Percentiles rank a stretch among this genome's conserved stretches.
These are phyloP conservation scores for Burhinus oedicnemus DNA, from an alignment of 2,113 vertebrate species.

Conservation along the genomic window DNA sequence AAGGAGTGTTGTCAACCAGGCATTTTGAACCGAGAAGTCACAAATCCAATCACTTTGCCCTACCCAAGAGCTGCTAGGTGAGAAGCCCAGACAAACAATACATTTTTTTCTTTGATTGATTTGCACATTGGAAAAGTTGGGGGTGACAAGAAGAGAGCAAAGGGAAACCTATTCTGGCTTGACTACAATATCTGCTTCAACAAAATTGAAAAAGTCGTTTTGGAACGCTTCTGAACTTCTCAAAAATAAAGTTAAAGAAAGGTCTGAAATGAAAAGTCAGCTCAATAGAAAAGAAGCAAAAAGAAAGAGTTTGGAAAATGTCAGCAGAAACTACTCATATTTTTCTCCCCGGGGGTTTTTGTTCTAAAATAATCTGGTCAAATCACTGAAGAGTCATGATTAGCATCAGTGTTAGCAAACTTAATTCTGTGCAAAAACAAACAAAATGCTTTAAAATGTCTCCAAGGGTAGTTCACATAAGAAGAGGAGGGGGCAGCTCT, in stretches of 20 bases:
- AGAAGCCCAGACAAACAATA: slow-evolving; percentile 39
- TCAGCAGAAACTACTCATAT: slow-evolving; percentile 12
- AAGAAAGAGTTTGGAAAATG: not conserved
- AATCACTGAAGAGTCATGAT: slow-evolving; percentile 7
- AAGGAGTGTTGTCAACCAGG: not conserved
- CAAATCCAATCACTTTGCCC: slow-evolving; percentile 31
- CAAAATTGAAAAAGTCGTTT: slow-evolving; percentile 49
- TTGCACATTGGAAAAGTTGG: slow-evolving; percentile 47
- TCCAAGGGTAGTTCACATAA: not conserved
- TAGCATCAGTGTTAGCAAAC: slow-evolving; percentile 11
- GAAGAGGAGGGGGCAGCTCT: not conserved
- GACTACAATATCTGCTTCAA: slow-evolving; percentile 33
- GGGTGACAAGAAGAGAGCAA: slow-evolving; percentile 35
- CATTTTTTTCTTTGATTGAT: slow-evolving; percentile 33
- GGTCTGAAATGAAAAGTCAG: slow-evolving; percentile 61
- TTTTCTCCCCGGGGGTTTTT: not conserved
- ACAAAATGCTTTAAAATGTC: not conserved
- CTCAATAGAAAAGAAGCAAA: slow-evolving; percentile 5
- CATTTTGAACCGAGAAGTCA: slow-evolving; percentile 30
- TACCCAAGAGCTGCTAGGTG: not conserved
- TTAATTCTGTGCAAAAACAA: slow-evolving; percentile 5
- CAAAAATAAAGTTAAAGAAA: slow-evolving; percentile 58
- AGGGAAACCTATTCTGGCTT: slow-evolving; percentile 43
- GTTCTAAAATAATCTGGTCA: slow-evolving; percentile 35
- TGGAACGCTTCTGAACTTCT: not conserved